phyloP scores from a whole-genome alignment of 2,797 vertebrate genomes.

The Tolypeutes matacus region DNA sequence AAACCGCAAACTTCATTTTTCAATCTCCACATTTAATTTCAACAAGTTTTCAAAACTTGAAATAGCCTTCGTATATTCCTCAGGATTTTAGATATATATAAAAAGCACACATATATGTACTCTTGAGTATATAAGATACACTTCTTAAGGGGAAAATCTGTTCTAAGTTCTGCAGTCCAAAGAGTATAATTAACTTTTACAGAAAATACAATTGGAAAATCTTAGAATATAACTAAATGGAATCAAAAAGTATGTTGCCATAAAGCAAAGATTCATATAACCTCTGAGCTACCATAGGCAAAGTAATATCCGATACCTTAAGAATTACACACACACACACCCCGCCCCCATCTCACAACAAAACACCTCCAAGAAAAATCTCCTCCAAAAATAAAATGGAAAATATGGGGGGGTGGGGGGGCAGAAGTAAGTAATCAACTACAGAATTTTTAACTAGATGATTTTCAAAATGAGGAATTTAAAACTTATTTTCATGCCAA shows the following conservation, averaged over 20 bases:
- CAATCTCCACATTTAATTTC: conserved; percentile 59
- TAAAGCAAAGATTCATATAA: conserved; percentile 41
- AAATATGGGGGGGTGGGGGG: too few species aligned
- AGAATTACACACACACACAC: not conserved
- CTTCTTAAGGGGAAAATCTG: not conserved
- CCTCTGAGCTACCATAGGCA: conserved; percentile 18
- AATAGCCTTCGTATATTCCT: conserved; percentile 42
- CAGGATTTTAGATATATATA: conserved; percentile 8
- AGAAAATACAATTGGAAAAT: conserved; percentile 75
- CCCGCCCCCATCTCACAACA: not conserved
- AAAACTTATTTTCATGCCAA: conserved; percentile 61
- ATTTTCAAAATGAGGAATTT: conserved; percentile 73
- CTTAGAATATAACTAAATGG: conserved; percentile 67
- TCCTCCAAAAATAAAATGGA: not conserved
- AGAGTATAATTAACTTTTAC: conserved; percentile 69
- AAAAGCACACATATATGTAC: not conserved
- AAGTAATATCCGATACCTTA: conserved; percentile 63
- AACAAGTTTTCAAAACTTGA: conserved; percentile 70
- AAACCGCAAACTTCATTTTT: conserved; percentile 54
- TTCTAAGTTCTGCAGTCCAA: conserved; percentile 59
- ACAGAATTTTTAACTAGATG: conserved; percentile 65
- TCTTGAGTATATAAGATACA: conserved; percentile 10
- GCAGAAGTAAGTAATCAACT: not conserved
- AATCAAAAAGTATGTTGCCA: conserved; percentile 9
- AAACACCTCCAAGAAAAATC: conserved; percentile 38